A percentile compares a stretch with the other conserved stretches of the same genome.
Conservation (phyloP, 1,140 invertebrate genomes). For the Muscidifurax raptorellus region DNA sequence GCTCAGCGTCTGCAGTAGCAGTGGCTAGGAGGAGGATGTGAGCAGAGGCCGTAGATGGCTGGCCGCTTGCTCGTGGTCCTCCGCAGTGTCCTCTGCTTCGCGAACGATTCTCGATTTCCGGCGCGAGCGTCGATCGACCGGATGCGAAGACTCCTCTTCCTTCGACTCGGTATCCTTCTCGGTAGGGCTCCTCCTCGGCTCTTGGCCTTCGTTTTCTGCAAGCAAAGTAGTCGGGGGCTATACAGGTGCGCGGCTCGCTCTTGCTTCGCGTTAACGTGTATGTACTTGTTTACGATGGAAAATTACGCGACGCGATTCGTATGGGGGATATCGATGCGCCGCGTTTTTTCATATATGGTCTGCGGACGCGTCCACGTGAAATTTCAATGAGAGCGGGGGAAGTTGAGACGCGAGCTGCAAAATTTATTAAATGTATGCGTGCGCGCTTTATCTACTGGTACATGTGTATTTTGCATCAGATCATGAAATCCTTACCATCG, state of each 20-base stretch:
- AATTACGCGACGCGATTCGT: too few species aligned
- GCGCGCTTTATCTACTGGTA: too few species aligned
- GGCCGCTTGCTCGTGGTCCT: constrained; percentile 50
- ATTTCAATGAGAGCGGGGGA: too few species aligned
- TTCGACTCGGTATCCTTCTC: background rate
- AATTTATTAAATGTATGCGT: too few species aligned
- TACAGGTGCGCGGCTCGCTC: background rate
- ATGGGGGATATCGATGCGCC: too few species aligned
- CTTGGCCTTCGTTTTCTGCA: constrained; percentile 1
- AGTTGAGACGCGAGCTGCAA: too few species aligned
- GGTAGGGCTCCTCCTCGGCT: background rate
- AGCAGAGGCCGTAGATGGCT: constrained; percentile 62
- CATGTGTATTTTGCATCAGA: too few species aligned
- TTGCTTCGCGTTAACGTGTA: too few species aligned
- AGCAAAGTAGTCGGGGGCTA: background rate
- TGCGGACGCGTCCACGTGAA: too few species aligned
- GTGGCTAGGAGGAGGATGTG: constrained; percentile 55
- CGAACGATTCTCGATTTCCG: constrained; percentile 52
- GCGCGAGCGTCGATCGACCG: constrained; percentile 27
- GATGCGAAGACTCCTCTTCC: constrained; percentile 40
- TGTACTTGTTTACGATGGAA: too few species aligned
- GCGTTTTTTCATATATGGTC: too few species aligned
- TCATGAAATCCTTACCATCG: background rate
- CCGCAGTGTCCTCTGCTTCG: constrained; percentile 43
- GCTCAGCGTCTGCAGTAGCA: background rate